These are phyloP conservation scores for Cisticola juncidis DNA, from an alignment of 2,113 vertebrate species.

Conservation along the genomic window DNA sequence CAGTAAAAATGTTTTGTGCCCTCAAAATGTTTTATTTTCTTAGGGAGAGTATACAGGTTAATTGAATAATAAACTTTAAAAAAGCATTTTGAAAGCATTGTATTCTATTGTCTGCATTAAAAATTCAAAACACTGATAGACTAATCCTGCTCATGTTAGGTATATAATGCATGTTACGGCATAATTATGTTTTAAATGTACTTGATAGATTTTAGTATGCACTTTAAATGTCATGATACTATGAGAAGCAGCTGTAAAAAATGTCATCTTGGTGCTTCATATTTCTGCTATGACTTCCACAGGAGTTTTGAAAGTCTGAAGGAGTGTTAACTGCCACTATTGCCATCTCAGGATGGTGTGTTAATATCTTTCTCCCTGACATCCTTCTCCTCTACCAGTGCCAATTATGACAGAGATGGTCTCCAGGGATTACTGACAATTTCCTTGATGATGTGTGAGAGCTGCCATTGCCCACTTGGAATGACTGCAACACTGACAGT, in stretches of 20 bases:
- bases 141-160: background rate
- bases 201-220: constrained; percentile 14
- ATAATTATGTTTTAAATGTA: constrained; percentile 20
- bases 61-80: constrained; percentile 35
- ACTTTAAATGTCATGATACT: constrained; percentile 10
- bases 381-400: background rate
- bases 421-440: background rate
- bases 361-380: background rate
- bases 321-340: background rate
- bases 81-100: background rate
- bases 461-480: background rate
- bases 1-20: background rate
- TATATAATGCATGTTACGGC: background rate
- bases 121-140: background rate
- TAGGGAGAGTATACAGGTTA: background rate
- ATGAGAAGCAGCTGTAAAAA: constrained; percentile 22
- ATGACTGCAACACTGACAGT: background rate
- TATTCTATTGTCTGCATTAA: background rate
- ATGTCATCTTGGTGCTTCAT: background rate
- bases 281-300: background rate
- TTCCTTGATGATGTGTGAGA: background rate
- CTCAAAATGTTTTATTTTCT: constrained; percentile 39
- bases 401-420: background rate
- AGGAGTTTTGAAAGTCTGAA: background rate
- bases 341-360: background rate